Percentiles rank a stretch among this genome's conserved stretches.
These are phyloP conservation scores for Nephotettix cincticeps DNA, from an alignment of 1,140 invertebrate species.

Conservation along the genomic window DNA sequence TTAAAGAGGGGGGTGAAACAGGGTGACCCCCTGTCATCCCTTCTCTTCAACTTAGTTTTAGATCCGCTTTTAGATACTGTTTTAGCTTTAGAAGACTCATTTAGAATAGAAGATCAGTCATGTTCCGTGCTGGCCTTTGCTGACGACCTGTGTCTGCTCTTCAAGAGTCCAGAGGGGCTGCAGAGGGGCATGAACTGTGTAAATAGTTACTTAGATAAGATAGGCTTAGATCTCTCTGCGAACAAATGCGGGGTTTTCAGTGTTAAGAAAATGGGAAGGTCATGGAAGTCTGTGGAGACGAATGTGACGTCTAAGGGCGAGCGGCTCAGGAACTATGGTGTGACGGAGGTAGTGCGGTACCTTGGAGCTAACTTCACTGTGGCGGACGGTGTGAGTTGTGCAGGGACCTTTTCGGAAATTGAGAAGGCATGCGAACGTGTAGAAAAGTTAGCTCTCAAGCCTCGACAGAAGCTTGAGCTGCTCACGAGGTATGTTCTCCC, in stretches of 20 bases:
- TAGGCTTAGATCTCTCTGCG: constrained; percentile 29
- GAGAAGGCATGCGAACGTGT: neutral
- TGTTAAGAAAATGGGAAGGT: constrained; percentile 3
- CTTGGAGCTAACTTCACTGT: neutral
- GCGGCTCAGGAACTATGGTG: neutral
- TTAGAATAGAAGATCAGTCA: neutral
- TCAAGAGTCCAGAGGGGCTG: constrained; percentile 30
- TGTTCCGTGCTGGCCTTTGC: constrained; percentile 42
- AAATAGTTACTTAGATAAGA: constrained; percentile 27
- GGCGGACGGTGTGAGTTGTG: neutral
- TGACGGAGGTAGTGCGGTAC: too few relatives aligned
- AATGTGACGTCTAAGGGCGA: neutral
- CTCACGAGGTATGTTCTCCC: neutral
- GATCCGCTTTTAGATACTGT: constrained; percentile 39
- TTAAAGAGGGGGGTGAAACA: constrained; percentile 47
- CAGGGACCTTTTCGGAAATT: neutral
- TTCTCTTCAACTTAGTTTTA: constrained; percentile 46
- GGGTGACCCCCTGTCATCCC: constrained; percentile 45
- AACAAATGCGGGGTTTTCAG: constrained; percentile 39
- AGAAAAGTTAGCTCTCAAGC: neutral
- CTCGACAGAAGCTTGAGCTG: constrained; percentile 8
- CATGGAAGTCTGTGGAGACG: neutral
- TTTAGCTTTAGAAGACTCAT: constrained; percentile 18
- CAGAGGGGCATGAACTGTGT: constrained; percentile 23
- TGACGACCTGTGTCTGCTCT: constrained; percentile 42